These are phyloP conservation scores for Phasia obesa DNA, from an alignment of 2,888 invertebrate genomes.

Conservation along the genomic window DNA sequence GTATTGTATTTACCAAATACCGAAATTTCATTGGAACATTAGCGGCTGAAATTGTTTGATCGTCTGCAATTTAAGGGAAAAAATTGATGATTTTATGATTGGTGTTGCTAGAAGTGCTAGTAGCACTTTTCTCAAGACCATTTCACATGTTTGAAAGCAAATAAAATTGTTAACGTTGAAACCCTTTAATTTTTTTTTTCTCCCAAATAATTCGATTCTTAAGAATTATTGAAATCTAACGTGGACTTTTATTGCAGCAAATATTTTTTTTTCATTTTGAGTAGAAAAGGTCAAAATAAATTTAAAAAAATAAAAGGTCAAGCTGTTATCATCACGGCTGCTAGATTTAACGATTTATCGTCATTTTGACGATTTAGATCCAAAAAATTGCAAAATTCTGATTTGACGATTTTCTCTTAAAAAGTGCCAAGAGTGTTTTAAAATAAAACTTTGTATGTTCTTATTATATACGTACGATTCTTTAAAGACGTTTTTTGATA, in stretches of 20 bases:
- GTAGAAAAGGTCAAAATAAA: neutral
- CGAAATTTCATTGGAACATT: constrained; percentile 62
- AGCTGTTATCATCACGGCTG: too few species aligned
- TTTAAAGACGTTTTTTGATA: too few species aligned
- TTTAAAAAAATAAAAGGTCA: neutral
- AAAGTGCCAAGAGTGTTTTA: too few species aligned
- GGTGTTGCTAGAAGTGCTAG: neutral
- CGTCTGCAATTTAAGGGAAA: constrained; percentile 57
- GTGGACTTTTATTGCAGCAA: neutral
- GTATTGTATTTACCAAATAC: constrained; percentile 63
- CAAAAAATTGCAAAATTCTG: too few species aligned
- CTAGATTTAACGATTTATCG: too few species aligned
- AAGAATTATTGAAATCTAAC: constrained; percentile 18
- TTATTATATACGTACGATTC: too few species aligned
- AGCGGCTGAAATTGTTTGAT: constrained; percentile 65
- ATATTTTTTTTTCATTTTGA: neutral
- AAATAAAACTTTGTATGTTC: too few species aligned
- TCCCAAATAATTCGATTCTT: constrained; percentile 45
- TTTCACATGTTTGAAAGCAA: constrained; percentile 67
- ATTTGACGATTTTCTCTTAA: too few species aligned
- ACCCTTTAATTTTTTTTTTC: constrained; percentile 26
- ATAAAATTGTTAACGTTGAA: constrained; percentile 48
- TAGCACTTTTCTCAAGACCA: constrained; percentile 33
- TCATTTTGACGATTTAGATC: too few species aligned
- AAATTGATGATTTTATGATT: constrained; percentile 31